Evolutionary conservation across 2,888 invertebrate species (phyloP), one percentile per base, ranked within the genome.

Genomic region (Odontothrips loti): DNA sequence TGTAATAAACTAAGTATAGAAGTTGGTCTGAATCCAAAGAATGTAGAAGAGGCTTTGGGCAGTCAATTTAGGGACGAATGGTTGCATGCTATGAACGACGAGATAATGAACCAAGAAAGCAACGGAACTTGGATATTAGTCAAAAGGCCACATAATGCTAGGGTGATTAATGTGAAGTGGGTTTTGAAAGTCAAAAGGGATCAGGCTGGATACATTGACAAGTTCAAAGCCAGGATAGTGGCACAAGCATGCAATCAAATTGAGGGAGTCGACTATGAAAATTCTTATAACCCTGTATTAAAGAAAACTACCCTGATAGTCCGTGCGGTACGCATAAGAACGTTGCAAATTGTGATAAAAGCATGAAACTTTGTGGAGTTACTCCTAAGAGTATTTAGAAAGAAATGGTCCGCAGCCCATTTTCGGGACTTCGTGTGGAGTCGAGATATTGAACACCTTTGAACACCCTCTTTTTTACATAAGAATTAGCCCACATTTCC

Each of bases 191-290:
- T 63, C 15, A 63, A 63, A 20, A 15, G 6, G 20, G 63, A 63
- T 20, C 15, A 20, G 20, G 11, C 6, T 63, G 63, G 63, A 10
- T 15, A 17, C 63, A 63, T 63, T 20, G 20, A 20, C 11, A 63
- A 20, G 20, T 82, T 83, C 79, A 84, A 84, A 80, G 84, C 85
- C 29, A 79, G 85, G 27, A 80, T 84, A 9, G 85, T 85, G 0
- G 83, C 84, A 0, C 84, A 84, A 82, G 85, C 85, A 3, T 85
- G 82, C 82, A 34, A 81, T 1, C 85, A 85, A 80, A 82, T 63
- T 47, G 78, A 82, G 23, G 85, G 84, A 15, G 20, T 63, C 20
- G 63, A 63, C 63, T 63, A 63, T 20, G 20, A 63, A 10, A 20
- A 63, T 4, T 15, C 63, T 17, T 63, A 63, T 20, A 20, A 4